A percentile compares a stretch with the other conserved stretches of the same genome.
phyloP scores from a whole-genome alignment of 1,140 invertebrate species.

The Drosophila gunungcola region DNA sequence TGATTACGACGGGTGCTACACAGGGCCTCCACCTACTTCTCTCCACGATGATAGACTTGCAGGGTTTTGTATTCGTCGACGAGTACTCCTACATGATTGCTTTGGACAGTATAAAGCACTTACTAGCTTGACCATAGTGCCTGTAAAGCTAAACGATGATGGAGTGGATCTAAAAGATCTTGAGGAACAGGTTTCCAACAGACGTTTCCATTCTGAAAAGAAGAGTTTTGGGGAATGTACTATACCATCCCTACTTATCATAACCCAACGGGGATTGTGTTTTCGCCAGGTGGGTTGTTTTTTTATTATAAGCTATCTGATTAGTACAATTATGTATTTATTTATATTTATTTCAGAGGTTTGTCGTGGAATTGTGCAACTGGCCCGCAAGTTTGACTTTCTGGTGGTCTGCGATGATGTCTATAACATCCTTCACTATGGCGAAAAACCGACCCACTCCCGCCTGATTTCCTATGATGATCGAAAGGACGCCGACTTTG shows the following conservation, averaged over 20 bases:
- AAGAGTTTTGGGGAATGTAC: conserved; percentile 87
- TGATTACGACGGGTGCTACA: conserved; percentile 88
- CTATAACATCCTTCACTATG: conserved; percentile 88
- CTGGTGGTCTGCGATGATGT: conserved; percentile 88
- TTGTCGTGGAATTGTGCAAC: conserved; percentile 85
- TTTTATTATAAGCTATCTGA: not conserved
- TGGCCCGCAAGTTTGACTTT: conserved; percentile 87
- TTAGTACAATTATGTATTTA: not conserved
- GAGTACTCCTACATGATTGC: conserved; percentile 90
- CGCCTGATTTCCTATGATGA: conserved; percentile 87
- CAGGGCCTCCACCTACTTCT: conserved; percentile 87
- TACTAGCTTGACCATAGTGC: conserved; percentile 86
- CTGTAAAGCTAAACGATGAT: conserved; percentile 86
- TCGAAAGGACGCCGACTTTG: conserved; percentile 81
- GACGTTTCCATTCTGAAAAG: conserved; percentile 73
- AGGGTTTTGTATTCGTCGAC: conserved; percentile 88
- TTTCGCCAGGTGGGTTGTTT: conserved; percentile 84
- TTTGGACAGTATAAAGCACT: conserved; percentile 86
- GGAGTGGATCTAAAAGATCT: conserved; percentile 86
- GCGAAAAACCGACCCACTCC: conserved; percentile 84
- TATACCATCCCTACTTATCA: conserved; percentile 89
- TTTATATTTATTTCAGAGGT: conserved; percentile 78
- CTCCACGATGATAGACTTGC: conserved; percentile 86
- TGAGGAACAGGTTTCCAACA: conserved; percentile 65
- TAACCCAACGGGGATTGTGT: conserved; percentile 88